Base-by-base conservation (phyloP, 2,113 vertebrate species). In the Sclerurus mexicanus region DNA sequence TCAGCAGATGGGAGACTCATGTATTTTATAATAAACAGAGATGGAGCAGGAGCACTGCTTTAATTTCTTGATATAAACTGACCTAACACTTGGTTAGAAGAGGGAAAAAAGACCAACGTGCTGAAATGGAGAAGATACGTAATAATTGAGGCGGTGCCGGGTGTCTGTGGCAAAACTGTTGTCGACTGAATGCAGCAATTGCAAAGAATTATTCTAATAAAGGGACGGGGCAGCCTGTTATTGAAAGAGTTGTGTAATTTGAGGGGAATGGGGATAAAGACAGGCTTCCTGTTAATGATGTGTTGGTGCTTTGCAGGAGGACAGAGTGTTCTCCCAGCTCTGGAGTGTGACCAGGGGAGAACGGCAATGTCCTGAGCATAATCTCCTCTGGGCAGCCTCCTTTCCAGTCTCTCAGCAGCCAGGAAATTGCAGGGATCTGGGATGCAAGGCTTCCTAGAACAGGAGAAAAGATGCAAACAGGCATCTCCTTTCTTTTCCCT, bases 241-340 rank as follows among this genome's bases (percentile, higher is more conserved):
- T 55, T 87, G 89, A 66, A 87, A 27, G 44, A 71, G 72, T 81
- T 93, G 56, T 82, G 52, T 91, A 63, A 91, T 89, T 85, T 20
- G 83, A 92, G 66, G 76, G 87, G 93, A 86, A 63, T 5, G 12
- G 35, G 85, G 73, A 84, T 95, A 90, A 96, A 93, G 90, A 64
- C 67, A 88, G 44, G 58, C 59, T 85, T 49, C 0, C 2, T 49
- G 56, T 35, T 90, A 92, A 84, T 93, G 28, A 81, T 12, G 64
- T 8, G 33, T 3, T 80, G 82, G 62, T 88, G 88, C 35, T 76
- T 49, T 85, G 81, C 50, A 49, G 3, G 14, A 67, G 87, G 79
- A 82, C 89, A 42, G 82, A 14, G 69, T 7, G 93, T 94, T 94
- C 89, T 68, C 68, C 50, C 80, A 81, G 86, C 84, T 86, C 39